Evolutionary conservation across 2,113 vertebrate species (phyloP).

Genomic region (Anser brachyrhynchus): DNA sequence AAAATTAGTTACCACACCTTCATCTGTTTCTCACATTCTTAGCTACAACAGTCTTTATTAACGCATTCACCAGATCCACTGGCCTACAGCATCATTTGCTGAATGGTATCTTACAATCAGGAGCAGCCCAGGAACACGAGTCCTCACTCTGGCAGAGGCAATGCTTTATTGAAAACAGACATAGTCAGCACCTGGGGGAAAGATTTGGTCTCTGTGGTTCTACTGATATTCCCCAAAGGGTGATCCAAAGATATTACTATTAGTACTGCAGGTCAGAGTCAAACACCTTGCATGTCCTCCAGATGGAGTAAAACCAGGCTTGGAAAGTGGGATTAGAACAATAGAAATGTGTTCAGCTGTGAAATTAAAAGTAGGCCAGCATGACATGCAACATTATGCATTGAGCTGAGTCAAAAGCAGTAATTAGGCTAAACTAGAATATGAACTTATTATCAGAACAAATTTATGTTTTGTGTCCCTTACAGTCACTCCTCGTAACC

Average conservation of each 20-base stretch:
- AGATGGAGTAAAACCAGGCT: conserved; percentile 61
- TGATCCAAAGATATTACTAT: background rate
- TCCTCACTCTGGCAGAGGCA: background rate
- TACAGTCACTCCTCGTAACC: fast-evolving
- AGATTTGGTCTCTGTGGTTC: background rate
- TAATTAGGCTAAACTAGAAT: conserved; percentile 69
- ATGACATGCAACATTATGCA: conserved; percentile 66
- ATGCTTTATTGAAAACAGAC: background rate
- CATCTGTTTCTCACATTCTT: background rate
- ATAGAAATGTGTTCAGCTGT: conserved; percentile 81
- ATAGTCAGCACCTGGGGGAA: background rate
- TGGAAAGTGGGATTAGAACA: conserved; percentile 59
- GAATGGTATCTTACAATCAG: background rate
- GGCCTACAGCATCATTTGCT: background rate
- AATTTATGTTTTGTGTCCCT: background rate
- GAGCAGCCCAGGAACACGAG: background rate
- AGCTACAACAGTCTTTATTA: background rate
- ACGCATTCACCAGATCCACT: background rate
- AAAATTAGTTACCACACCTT: background rate
- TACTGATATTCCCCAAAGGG: background rate
- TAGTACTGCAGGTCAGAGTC: background rate
- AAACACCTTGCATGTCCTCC: conserved; percentile 62
- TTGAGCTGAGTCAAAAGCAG: conserved; percentile 73
- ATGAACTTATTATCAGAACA: conserved; percentile 38
- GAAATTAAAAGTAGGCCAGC: conserved; percentile 82